Conservation (phyloP, 2,888 invertebrate species). For the Holacanthella duospinosa region DNA sequence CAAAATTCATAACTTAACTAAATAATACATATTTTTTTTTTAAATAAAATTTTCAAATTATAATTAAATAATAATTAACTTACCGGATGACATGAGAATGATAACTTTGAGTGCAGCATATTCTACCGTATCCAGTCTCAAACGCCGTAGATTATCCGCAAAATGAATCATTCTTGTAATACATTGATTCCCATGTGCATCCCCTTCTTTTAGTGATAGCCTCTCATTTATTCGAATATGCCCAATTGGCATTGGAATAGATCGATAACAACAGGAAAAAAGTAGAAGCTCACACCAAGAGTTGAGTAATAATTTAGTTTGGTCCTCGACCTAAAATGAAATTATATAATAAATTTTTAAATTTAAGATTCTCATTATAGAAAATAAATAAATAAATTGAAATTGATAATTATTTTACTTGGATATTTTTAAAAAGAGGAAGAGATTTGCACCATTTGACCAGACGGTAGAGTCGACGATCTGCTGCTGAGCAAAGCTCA, state of each 20-base stretch:
- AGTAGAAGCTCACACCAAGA: slow-evolving; percentile 91
- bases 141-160: slow-evolving; percentile 77
- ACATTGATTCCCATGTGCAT: slow-evolving; percentile 47
- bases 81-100: slow-evolving; percentile 80
- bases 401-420: slow-evolving; percentile 48
- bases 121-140: slow-evolving; percentile 88
- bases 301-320: slow-evolving; percentile 90
- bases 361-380: not conserved
- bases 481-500: slow-evolving; percentile 85
- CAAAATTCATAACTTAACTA: not conserved
- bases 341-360: not conserved
- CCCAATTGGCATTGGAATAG: slow-evolving; percentile 37
- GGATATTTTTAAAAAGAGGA: slow-evolving; percentile 90
- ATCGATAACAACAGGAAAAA: slow-evolving; percentile 88
- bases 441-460: slow-evolving; percentile 97
- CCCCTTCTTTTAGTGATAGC: slow-evolving; percentile 37
- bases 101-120: slow-evolving; percentile 94
- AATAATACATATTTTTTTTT: not conserved
- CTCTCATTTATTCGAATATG: slow-evolving; percentile 38
- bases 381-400: slow-evolving; percentile 8
- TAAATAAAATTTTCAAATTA: not conserved
- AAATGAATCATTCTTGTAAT: slow-evolving; percentile 90
- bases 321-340: slow-evolving; percentile 79
- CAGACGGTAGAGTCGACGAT: slow-evolving; percentile 89
- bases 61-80: slow-evolving; percentile 4